phyloP scores from a whole-genome alignment of 2,888 invertebrate species.

The Drosophila lacicola region DNA sequence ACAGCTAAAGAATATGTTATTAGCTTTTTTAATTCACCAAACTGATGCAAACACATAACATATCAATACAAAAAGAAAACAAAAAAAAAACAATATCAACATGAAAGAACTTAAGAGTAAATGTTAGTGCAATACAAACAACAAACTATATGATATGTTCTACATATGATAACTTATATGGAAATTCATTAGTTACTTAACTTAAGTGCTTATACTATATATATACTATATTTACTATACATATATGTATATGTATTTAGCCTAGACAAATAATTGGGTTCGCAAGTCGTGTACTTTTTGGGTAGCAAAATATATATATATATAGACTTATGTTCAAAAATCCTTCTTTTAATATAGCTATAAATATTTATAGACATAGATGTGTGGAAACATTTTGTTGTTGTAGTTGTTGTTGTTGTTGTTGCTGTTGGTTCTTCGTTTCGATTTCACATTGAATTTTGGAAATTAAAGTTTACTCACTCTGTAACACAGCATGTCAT shows the following conservation, averaged over 20 bases:
- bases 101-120: background rate
- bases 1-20: conserved; percentile 9
- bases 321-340: background rate
- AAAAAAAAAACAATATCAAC: background rate
- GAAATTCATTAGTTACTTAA: conserved; percentile 27
- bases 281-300: conserved; percentile 18
- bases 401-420: background rate
- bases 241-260: conserved; percentile 29
- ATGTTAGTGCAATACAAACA: conserved; percentile 41
- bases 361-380: background rate
- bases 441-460: conserved; percentile 18
- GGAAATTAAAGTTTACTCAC: conserved; percentile 64
- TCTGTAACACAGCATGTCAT: conserved; percentile 71
- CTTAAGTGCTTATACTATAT: conserved; percentile 31
- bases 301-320: background rate
- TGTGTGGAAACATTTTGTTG: conserved; percentile 8
- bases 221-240: conserved; percentile 44
- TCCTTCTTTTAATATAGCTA: background rate
- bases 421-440: conserved; percentile 6
- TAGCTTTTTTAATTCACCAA: conserved; percentile 8
- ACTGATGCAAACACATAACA: conserved; percentile 40
- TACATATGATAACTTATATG: conserved; percentile 34
- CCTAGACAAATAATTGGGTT: conserved; percentile 23
- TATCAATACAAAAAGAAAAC: conserved; percentile 13
- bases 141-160: conserved; percentile 34